Evolutionary conservation across 1,140 invertebrate species (phyloP).

Genomic region (Bombus balteatus): DNA sequence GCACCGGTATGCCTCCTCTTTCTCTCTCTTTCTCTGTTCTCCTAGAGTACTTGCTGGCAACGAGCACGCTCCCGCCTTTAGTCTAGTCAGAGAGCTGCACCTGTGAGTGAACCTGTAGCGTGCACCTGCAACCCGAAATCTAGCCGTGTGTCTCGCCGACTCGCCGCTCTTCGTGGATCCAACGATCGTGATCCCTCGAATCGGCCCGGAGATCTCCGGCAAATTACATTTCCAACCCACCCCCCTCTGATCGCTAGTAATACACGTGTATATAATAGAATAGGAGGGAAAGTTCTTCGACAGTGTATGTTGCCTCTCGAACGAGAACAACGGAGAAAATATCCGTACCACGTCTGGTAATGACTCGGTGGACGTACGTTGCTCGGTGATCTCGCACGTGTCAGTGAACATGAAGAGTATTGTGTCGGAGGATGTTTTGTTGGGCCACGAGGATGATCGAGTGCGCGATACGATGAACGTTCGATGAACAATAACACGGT

Average conservation of each 20-base stretch:
- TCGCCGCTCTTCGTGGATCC: not conserved
- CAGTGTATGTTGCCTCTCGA: not conserved
- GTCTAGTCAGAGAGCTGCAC: constrained; percentile 75
- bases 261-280: not conserved
- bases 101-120: constrained; percentile 64
- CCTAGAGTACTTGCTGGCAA: constrained; percentile 65
- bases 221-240: not conserved
- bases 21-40: constrained; percentile 59
- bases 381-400: constrained; percentile 17
- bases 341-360: not conserved
- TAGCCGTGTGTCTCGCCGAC: not conserved
- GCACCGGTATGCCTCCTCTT: constrained; percentile 52
- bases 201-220: not conserved
- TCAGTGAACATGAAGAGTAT: constrained; percentile 34
- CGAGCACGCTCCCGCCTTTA: constrained; percentile 68
- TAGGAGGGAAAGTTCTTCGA: not conserved
- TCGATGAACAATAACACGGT: constrained; percentile 15
- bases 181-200: not conserved
- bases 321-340: not conserved
- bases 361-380: not conserved
- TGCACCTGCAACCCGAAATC: constrained; percentile 49
- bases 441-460: constrained; percentile 12
- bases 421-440: not conserved
- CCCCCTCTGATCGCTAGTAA: not conserved
- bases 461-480: constrained; percentile 10